Conservation (phyloP, 2,797 vertebrate species). For the Limnodromus scolopaceus region DNA sequence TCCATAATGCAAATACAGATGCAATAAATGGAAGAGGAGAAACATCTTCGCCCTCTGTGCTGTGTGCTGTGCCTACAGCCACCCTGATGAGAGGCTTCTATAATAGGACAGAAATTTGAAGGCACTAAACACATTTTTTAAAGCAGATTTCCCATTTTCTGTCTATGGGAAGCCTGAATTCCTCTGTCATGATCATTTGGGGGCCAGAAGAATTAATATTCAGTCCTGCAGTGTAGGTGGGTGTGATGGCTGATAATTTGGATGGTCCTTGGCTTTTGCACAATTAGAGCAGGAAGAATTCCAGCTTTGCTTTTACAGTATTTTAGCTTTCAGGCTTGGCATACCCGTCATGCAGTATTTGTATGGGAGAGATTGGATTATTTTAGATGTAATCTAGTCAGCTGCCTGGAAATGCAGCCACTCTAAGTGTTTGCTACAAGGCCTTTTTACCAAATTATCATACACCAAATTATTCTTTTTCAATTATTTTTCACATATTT, state of each 20-base stretch:
- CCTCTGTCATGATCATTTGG: not conserved
- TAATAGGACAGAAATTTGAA: not conserved
- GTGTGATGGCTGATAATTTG: not conserved
- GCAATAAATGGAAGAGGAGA: not conserved
- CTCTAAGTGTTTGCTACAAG: not conserved
- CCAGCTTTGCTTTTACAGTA: not conserved
- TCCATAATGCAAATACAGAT: not conserved
- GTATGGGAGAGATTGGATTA: not conserved
- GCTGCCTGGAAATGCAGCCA: not conserved
- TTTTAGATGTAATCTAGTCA: conserved; percentile 6
- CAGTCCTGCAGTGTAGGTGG: not conserved
- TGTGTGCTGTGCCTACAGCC: not conserved
- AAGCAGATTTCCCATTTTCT: too few relatives aligned
- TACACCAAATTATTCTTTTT: not conserved
- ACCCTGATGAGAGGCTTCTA: fast-evolving
- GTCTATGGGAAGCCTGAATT: not conserved
- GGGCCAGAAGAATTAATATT: not conserved
- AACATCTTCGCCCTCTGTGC: not conserved
- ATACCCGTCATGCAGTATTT: not conserved
- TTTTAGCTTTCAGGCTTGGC: not conserved
- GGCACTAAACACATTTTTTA: not conserved
- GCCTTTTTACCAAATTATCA: not conserved
- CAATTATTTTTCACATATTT: not conserved
- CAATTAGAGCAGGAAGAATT: not conserved
- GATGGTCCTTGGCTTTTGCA: not conserved